Percentiles rank a stretch among this genome's conserved stretches.
Evolutionary conservation across 2,113 vertebrate genomes (phyloP).

Genomic region (Rhegmatorhina hoffmannsi): DNA sequence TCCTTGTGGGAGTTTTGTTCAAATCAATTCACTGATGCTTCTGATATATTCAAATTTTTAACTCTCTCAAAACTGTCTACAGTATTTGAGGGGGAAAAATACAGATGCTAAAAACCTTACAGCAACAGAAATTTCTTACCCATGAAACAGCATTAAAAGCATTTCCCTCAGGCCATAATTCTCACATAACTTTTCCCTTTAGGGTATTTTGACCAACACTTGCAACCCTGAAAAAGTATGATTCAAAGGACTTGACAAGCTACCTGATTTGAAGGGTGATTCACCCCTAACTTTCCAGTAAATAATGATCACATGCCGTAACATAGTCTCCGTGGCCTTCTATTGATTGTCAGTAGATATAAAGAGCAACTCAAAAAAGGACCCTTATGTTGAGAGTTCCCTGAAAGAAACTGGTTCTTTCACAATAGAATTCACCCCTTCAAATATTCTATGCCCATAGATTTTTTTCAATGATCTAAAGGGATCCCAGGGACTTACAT

Average conservation of each 20-base stretch:
- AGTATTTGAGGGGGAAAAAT: background rate
- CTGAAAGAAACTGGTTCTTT: background rate
- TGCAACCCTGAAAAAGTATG: background rate
- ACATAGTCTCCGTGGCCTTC: background rate
- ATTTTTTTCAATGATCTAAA: background rate
- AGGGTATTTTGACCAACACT: background rate
- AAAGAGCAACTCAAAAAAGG: background rate
- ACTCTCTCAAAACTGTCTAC: background rate
- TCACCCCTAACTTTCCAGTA: background rate
- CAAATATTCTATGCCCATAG: background rate
- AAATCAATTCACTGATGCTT: background rate
- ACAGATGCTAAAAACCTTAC: background rate
- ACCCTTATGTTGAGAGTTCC: background rate
- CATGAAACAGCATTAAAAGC: background rate
- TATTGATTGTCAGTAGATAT: background rate
- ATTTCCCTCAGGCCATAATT: background rate
- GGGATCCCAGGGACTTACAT: accelerated
- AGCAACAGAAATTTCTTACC: background rate
- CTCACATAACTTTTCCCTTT: background rate
- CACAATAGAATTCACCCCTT: background rate
- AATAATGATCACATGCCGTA: accelerated
- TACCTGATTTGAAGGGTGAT: background rate
- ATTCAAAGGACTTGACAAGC: background rate
- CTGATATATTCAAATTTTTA: background rate
- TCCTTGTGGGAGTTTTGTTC: background rate